phyloP scores from a whole-genome alignment of 2,113 vertebrate genomes.

The Fregetta grallaria region DNA sequence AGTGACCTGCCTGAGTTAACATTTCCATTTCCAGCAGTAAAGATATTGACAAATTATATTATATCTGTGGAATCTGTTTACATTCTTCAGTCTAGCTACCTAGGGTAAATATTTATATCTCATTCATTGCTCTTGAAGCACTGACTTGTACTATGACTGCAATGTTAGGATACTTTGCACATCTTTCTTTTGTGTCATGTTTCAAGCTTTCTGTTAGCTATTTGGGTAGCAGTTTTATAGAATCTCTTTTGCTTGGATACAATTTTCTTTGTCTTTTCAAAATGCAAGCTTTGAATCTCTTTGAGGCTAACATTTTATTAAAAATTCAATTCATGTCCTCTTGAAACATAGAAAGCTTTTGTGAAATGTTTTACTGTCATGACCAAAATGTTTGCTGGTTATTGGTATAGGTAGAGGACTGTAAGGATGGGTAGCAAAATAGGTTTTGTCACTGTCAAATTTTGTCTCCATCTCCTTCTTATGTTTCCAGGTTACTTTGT shows the following conservation, averaged over 20 bases:
- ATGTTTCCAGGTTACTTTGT: background rate
- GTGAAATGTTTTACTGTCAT: background rate
- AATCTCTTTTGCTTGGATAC: background rate
- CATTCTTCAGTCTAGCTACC: background rate
- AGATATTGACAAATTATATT: constrained; percentile 37
- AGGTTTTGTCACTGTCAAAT: background rate
- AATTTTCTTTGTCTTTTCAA: background rate
- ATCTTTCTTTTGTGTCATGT: background rate
- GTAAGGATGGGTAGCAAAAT: background rate
- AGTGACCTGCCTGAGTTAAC: constrained; percentile 28
- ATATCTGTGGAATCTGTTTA: constrained; percentile 14
- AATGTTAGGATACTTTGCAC: background rate
- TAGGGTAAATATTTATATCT: constrained; percentile 46
- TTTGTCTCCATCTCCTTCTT: background rate
- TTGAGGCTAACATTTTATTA: constrained; percentile 28
- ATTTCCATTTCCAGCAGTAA: constrained; percentile 32
- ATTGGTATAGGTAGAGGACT: background rate
- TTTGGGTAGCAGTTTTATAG: background rate
- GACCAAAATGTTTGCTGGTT: background rate
- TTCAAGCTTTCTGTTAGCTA: constrained; percentile 3
- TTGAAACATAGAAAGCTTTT: background rate
- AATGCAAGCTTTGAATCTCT: background rate
- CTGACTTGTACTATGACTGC: background rate
- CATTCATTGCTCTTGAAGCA: background rate
- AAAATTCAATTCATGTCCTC: background rate